Evolutionary conservation across 2,113 vertebrate genomes (phyloP), one percentile per base, ranked within the genome.

Genomic region (Coracopsis vasa): DNA sequence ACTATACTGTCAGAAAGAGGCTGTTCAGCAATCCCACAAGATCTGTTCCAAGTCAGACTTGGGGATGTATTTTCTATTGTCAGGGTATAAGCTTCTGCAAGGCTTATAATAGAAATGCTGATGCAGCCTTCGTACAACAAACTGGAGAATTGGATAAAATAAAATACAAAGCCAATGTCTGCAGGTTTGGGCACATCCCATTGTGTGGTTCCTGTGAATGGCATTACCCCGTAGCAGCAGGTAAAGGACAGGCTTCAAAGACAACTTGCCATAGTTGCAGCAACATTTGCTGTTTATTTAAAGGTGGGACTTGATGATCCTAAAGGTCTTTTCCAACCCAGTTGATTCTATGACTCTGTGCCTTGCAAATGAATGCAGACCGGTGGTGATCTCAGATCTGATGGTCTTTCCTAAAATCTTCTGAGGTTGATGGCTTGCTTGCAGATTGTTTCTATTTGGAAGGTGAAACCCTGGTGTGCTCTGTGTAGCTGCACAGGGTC

Each of bases 1-100:
- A 37, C 69, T 72, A 9, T 19, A 78, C 85, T 66, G 31, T 90
- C 19, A 69, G 42, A 86, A 95, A 75, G 64, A 84, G 65, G 56
- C 86, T 92, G 45, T 73, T 94, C 53, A 92, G 85, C 78, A 85
- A 75, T 91, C 82, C 87, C 79, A 35, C 44, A 88, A 66, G 41
- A 72, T 51, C 48, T 45, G 58, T 66, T 94, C 73, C 66, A 73
- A 88, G 69, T 83, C 70, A 71, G 58, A 78, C 42, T 62, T 64
- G 18, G 79, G 53, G 91, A 78, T 81, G 53, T 33, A 45, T 86
- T 94, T 92, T 93, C 81, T 90, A 12, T 83, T 85, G 90, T 88
- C 54, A 85, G 77, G 73, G 72, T 96, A 48, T 86, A 95, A 96
- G 79, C 75, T 81, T 91, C n/a, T 50, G 41, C 64, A 50, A 53